Evolutionary conservation across 2,888 invertebrate genomes (phyloP).

Genomic region (Tipula confusa): DNA sequence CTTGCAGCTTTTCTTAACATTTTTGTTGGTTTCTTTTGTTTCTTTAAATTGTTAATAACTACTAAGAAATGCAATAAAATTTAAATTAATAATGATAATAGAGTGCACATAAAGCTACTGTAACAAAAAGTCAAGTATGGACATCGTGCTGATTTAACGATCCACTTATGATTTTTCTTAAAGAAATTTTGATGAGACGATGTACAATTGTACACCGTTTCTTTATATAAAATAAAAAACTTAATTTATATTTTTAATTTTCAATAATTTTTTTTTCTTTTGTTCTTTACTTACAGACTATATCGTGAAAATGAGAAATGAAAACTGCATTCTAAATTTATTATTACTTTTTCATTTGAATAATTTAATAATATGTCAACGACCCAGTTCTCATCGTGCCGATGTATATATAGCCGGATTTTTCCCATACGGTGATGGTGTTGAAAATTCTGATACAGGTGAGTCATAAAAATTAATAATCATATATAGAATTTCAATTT

Average conservation of each 20-base stretch:
- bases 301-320: conserved; percentile 28
- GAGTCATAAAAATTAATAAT: neutral
- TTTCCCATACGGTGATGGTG: conserved; percentile 81
- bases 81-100: neutral
- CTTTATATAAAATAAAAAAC: neutral
- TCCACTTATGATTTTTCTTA: neutral
- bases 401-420: conserved; percentile 91
- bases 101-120: neutral
- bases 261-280: neutral
- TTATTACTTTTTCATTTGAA: conserved; percentile 28
- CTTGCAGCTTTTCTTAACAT: neutral
- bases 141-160: neutral
- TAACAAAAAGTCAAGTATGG: neutral
- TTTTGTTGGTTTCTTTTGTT: too few species aligned
- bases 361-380: conserved; percentile 33
- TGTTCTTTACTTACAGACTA: neutral
- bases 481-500: neutral
- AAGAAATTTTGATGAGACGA: neutral
- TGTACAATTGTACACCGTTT: neutral
- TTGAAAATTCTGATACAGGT: conserved; percentile 78
- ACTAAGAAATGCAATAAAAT: neutral
- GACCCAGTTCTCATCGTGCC: conserved; percentile 56
- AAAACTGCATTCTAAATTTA: neutral
- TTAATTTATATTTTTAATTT: neutral
- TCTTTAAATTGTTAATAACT: neutral